Conservation (phyloP, 2,797 vertebrate genomes). For the Tinamus major region DNA sequence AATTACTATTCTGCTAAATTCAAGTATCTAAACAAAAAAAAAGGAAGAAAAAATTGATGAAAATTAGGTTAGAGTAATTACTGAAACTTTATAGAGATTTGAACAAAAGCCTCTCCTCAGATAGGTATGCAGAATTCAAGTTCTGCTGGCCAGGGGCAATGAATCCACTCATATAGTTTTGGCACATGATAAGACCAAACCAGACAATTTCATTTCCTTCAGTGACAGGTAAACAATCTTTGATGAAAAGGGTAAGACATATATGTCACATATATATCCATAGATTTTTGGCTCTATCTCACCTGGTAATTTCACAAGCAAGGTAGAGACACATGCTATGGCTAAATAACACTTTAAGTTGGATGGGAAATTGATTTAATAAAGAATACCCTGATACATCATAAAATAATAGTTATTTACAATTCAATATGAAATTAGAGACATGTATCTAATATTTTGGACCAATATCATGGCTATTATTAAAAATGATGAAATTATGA, state of each 20-base stretch:
- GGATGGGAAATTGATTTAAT: background rate
- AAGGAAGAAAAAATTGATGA: background rate
- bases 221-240: background rate
- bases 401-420: background rate
- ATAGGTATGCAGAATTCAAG: background rate
- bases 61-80: conserved; percentile 24
- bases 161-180: background rate
- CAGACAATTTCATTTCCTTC: background rate
- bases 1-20: background rate
- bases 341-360: background rate
- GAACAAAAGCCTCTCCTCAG: conserved; percentile 36
- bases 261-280: background rate
- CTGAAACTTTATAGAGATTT: background rate
- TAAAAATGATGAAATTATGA: background rate
- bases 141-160: background rate
- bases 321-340: background rate
- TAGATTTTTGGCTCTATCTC: background rate
- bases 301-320: background rate
- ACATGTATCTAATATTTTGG: background rate
- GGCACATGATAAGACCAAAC: background rate
- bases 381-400: background rate
- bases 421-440: background rate
- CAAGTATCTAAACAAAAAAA: background rate
- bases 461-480: background rate
- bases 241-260: background rate